phyloP scores from a whole-genome alignment of 2,888 invertebrate species.

The Hypolimnas misippus region DNA sequence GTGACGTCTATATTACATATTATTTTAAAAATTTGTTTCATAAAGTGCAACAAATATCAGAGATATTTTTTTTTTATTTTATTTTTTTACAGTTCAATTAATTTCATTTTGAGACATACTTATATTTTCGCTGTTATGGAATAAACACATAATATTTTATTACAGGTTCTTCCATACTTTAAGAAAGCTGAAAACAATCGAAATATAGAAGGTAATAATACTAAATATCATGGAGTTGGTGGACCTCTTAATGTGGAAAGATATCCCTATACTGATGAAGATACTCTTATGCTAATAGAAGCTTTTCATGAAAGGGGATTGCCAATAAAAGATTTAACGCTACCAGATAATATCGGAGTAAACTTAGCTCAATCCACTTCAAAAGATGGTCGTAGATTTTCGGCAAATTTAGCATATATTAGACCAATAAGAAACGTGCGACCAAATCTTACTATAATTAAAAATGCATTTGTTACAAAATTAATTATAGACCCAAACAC shows the following conservation, averaged over 20 bases:
- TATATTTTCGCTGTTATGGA: neutral
- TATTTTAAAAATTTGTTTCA: neutral
- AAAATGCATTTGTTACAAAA: slow-evolving; percentile 80
- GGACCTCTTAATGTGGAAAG: slow-evolving; percentile 87
- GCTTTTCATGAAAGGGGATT: slow-evolving; percentile 86
- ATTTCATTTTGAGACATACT: no score
- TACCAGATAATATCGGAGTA: slow-evolving; percentile 83
- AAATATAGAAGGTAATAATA: slow-evolving; percentile 80
- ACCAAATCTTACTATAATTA: slow-evolving; percentile 80
- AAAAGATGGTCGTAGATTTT: slow-evolving; percentile 83
- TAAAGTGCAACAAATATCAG: no score
- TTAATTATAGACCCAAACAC: slow-evolving; percentile 84
- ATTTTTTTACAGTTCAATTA: no score
- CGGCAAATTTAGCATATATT: slow-evolving; percentile 86
- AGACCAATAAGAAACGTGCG: slow-evolving; percentile 84
- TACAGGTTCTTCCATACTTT: slow-evolving; percentile 87
- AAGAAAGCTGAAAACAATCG: slow-evolving; percentile 86
- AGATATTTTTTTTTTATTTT: no score
- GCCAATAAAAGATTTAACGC: slow-evolving; percentile 84
- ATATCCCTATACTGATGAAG: slow-evolving; percentile 85
- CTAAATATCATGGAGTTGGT: slow-evolving; percentile 82
- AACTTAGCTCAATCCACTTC: slow-evolving; percentile 86
- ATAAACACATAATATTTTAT: neutral
- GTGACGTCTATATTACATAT: slow-evolving; percentile 49
- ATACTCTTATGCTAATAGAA: slow-evolving; percentile 81